Percentiles rank a stretch among this genome's conserved stretches.
Evolutionary conservation across 2,797 vertebrate species (phyloP).

Genomic region (Botia almorhae): DNA sequence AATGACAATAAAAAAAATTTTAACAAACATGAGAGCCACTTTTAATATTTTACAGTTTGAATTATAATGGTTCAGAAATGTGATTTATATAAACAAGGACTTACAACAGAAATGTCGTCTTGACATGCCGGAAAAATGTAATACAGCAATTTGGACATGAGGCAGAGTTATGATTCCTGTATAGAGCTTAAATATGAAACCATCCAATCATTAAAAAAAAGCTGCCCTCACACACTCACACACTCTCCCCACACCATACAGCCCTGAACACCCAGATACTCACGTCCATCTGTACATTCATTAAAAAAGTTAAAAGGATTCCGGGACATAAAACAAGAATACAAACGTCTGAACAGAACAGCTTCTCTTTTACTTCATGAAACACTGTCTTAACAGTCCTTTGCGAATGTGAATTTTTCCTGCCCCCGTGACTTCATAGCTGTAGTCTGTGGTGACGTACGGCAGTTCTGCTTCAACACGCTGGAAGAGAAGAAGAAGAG

Average conservation of each 20-base stretch:
- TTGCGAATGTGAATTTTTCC: slow-evolving; percentile 85
- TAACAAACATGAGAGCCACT: slow-evolving; percentile 48
- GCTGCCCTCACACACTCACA: slow-evolving; percentile 15
- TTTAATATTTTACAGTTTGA: slow-evolving; percentile 64
- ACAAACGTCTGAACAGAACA: slow-evolving; percentile 50
- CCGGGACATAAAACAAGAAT: slow-evolving; percentile 45
- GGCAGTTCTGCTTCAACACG: slow-evolving; percentile 81
- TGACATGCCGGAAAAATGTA: slow-evolving; percentile 48
- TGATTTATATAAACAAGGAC: slow-evolving; percentile 53
- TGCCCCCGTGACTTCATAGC: slow-evolving; percentile 84
- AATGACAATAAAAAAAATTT: slow-evolving; percentile 39
- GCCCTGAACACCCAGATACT: slow-evolving; percentile 29
- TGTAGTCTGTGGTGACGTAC: slow-evolving; percentile 90
- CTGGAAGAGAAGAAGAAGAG: slow-evolving; percentile 70
- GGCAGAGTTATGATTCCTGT: background rate
- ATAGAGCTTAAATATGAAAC: slow-evolving; percentile 3
- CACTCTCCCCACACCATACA: slow-evolving; percentile 20
- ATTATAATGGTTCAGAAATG: slow-evolving; percentile 62
- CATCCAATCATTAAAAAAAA: slow-evolving; percentile 18
- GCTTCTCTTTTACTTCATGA: slow-evolving; percentile 55
- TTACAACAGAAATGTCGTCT: slow-evolving; percentile 19
- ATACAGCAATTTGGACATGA: slow-evolving; percentile 32
- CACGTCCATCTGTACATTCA: slow-evolving; percentile 64
- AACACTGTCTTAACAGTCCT: slow-evolving; percentile 70
- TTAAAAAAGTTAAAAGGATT: slow-evolving; percentile 35